A percentile compares a stretch with the other conserved stretches of the same genome.
phyloP scores from a whole-genome alignment of 2,113 vertebrate species.

The Tretioscincus oriximinensis region DNA sequence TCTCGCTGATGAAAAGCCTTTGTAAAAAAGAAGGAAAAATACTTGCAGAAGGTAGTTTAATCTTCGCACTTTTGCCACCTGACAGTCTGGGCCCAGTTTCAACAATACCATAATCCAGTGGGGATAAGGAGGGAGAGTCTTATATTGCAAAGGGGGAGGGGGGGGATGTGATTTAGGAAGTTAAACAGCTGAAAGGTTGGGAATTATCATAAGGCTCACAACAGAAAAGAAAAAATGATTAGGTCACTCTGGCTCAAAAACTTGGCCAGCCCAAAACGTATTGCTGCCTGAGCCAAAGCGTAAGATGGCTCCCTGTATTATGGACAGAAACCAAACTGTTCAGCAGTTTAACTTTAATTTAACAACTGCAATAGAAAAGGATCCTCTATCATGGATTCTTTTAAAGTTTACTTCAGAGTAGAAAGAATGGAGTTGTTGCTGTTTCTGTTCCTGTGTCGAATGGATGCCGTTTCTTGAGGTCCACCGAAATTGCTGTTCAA shows the following conservation, averaged over 20 bases:
- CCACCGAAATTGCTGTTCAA: too few species aligned
- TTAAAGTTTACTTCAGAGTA: too few species aligned
- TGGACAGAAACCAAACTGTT: too few species aligned
- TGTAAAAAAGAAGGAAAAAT: slow-evolving; percentile 18
- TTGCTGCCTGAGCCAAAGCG: too few species aligned
- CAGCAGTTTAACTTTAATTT: too few species aligned
- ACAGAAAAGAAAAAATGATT: neutral
- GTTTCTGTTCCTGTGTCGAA: too few species aligned
- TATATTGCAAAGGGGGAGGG: accelerated
- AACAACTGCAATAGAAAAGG: too few species aligned
- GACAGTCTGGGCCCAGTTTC: slow-evolving; percentile 12
- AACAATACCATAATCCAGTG: slow-evolving; percentile 41
- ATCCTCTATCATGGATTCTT: too few species aligned
- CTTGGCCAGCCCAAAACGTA: too few species aligned
- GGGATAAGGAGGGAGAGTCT: slow-evolving; percentile 34
- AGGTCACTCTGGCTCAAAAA: neutral
- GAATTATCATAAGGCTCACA: neutral
- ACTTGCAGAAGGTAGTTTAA: slow-evolving; percentile 50
- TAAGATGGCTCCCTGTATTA: too few species aligned
- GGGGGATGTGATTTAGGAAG: slow-evolving; percentile 15
- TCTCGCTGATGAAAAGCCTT: slow-evolving; percentile 17
- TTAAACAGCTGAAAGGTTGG: neutral
- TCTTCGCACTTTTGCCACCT: slow-evolving; percentile 52
- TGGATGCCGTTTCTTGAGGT: too few species aligned
- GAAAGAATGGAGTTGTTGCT: too few species aligned